Evolutionary conservation across 2,888 invertebrate genomes (phyloP), one percentile per base, ranked within the genome.

Genomic region (Caenorhabditis imperialis): DNA sequence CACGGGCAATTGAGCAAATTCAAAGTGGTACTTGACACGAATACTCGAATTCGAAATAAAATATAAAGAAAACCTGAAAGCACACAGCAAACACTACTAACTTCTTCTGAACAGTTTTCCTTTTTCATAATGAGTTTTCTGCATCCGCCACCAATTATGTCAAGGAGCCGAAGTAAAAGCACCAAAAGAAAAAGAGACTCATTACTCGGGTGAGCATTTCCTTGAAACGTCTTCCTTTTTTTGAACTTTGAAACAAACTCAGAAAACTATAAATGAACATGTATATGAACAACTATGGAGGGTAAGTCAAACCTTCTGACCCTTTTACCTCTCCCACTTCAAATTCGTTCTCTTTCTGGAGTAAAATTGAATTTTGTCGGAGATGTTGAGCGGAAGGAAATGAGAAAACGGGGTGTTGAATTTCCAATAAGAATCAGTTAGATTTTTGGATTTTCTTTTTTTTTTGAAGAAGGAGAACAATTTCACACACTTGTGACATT

Each of bases 121-220:
- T n/a, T n/a, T n/a, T n/a, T n/a, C n/a, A 47, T 23, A 42, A 42
- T 62, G 62, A 62, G 54, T 53, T 38, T 37, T 23, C n/a, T 54
- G 45, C 8, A 42, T 37, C 37, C 48, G 25, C 37, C 53, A 14
- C 53, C 62, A 62, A 62, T 62, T 62, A 54, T 53, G 38, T 20
- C n/a, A 1, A 8, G 54, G 3, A 7, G 42, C 27, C 44, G 23
- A 27, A 40, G 63, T 16, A 4, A 53, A 18, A 55, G 54, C 27
- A 55, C 54, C 18, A 37, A 40, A n/a, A 63, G 55, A 40, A 63
- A 63, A 37, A 37, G 45, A 37, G 37, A 37, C 47, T 63, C 63
- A 55, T 63, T 63, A 63, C 22, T 63, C 35, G 63, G 63, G 63
- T 55, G n/a, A 47, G 47, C 50, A 8, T 16, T 50, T 45, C 25